These are phyloP conservation scores for Lordiphosa stackelbergi DNA, from an alignment of 1,140 invertebrate species.

Conservation along the genomic window DNA sequence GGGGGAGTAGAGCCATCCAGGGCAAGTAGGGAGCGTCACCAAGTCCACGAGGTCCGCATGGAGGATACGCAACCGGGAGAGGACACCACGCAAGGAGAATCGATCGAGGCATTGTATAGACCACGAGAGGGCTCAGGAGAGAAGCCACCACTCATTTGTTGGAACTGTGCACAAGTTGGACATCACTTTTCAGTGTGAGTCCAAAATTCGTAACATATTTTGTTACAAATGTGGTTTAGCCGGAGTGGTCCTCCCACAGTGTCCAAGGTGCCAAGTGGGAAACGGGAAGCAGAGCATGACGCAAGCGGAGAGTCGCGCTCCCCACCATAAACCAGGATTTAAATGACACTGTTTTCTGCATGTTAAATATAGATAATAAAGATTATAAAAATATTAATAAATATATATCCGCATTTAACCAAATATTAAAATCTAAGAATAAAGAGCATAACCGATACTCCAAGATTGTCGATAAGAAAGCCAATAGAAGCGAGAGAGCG, in stretches of 20 bases:
- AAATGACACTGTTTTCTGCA: too few species aligned
- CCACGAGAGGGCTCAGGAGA: background rate
- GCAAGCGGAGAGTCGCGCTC: background rate
- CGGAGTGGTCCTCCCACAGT: constrained; percentile 2
- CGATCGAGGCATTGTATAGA: too few species aligned
- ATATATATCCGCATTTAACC: background rate
- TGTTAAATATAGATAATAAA: background rate
- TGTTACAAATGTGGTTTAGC: constrained; percentile 1
- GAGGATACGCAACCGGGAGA: too few species aligned
- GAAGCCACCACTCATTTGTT: background rate
- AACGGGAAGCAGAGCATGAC: background rate
- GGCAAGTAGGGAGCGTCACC: too few species aligned
- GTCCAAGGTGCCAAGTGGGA: background rate
- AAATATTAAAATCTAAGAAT: background rate
- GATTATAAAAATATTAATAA: background rate
- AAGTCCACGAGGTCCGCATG: too few species aligned
- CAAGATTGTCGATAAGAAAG: too few species aligned
- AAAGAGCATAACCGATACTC: too few species aligned
- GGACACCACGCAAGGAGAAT: too few species aligned
- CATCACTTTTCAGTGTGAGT: constrained; percentile 2
- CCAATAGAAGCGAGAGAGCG: too few species aligned
- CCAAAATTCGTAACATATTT: background rate
- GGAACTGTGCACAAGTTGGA: background rate
- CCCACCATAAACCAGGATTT: too few species aligned
- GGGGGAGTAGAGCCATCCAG: too few species aligned